Base-by-base conservation (phyloP, 2,113 vertebrate genomes). In the Mugil cephalus region DNA sequence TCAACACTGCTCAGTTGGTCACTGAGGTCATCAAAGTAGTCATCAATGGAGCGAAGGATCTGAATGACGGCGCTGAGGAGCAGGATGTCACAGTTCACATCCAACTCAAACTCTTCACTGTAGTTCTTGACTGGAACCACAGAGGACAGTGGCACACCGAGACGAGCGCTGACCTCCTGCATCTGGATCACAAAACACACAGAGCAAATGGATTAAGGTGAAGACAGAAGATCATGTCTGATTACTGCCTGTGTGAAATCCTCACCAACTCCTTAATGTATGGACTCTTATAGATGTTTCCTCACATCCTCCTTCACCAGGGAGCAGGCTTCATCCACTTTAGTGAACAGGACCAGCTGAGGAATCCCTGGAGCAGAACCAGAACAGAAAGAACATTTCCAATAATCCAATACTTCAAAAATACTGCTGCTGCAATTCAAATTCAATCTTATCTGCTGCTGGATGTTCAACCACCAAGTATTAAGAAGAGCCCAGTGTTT, bases 101-200 rank as follows among this genome's bases (percentile, higher is more conserved):
- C 64, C 39, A 91, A 52, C 43, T 92, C 90, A 14, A 88, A 51
- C 64, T 90, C 87, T 18, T 78, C 48, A 14, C 54, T 83, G 87
- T 93, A 93, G 83, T 93, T 93, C 75, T 83, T 82, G 56, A 84
- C 68, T 0, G 82, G 82, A 19, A 80, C 17, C 6, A 84, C 15
- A 15, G 68, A 80, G 14, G 67, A 84, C 67, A 80, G 0, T 1
- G 82, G 63, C 19, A 80, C 45, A 0, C 82, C 56, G 4, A 80
- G 21, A 7, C 35, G 72, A 52, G 7, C 3, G 2, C 52, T 45
- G 62, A 46, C 68, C 46, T 68, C 51, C 51, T 84, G 51, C 67
- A 84, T 36, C 82, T 84, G 43, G 6, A 67, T 39, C 34, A 40
- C 39, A 69, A 24, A 68, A 52, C 14, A 15, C 58, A 19, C 21